phyloP scores from a whole-genome alignment of 1,140 invertebrate genomes.

The Trichonephila clavipes region DNA sequence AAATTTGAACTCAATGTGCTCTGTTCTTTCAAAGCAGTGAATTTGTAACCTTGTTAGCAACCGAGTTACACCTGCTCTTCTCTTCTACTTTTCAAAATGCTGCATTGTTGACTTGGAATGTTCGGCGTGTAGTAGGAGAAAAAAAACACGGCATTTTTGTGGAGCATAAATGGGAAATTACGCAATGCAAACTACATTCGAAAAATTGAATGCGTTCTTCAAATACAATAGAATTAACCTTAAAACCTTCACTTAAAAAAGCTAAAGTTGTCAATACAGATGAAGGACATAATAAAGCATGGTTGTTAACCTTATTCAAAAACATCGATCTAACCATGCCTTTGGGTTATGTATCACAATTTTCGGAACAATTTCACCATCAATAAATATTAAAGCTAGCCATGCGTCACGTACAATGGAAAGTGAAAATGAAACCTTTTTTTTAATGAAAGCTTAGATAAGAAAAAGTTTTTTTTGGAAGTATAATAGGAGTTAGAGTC shows the following conservation, averaged over 20 bases:
- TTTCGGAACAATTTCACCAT: not conserved
- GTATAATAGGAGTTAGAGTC: not conserved
- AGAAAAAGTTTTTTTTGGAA: not conserved
- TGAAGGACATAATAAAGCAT: not conserved
- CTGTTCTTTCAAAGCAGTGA: not conserved
- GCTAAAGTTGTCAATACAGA: not conserved
- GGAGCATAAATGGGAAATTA: not conserved
- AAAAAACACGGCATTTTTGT: not conserved
- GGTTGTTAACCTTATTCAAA: conserved; percentile 17
- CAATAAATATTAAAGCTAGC: not conserved
- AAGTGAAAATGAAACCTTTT: not conserved
- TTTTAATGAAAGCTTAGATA: not conserved
- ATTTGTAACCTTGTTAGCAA: not conserved
- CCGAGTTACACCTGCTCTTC: not conserved
- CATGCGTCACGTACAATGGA: not conserved
- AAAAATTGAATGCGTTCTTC: not conserved
- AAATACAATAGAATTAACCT: conserved; percentile 33
- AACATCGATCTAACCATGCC: not conserved
- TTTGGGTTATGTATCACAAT: not conserved
- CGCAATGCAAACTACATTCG: not conserved
- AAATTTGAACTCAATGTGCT: not conserved
- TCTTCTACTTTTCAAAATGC: not conserved
- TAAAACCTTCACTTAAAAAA: not conserved
- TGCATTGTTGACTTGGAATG: not conserved
- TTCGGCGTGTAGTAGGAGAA: not conserved